A percentile compares a stretch with the other conserved stretches of the same genome.
These are phyloP conservation scores for Catamblyrhynchus diadema DNA, from an alignment of 2,797 vertebrate species.

Conservation along the genomic window DNA sequence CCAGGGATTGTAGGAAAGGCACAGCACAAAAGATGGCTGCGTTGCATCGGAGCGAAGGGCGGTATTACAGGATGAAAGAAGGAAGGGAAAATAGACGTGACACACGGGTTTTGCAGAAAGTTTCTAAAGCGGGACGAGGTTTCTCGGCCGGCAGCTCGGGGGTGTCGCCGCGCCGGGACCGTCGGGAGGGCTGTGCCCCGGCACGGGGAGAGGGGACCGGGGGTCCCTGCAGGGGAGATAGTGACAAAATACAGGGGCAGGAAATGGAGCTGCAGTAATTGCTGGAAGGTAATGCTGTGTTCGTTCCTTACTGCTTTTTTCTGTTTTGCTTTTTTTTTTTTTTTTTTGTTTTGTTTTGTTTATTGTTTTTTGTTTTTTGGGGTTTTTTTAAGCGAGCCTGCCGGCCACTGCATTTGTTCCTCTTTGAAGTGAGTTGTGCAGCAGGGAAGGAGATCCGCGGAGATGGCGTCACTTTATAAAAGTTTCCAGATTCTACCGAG, in stretches of 20 bases:
- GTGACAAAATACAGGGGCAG: background rate
- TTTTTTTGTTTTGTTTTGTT: background rate
- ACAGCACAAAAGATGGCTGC: constrained; percentile 36
- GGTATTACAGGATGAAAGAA: background rate
- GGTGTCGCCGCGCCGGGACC: background rate
- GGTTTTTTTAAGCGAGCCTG: too few species aligned
- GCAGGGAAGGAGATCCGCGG: too few species aligned
- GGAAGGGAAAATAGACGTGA: background rate
- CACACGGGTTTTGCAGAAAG: constrained; percentile 5
- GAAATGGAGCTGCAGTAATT: constrained; percentile 3
- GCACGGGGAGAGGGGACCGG: background rate
- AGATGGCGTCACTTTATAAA: background rate
- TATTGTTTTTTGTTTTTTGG: too few species aligned
- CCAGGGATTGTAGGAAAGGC: background rate
- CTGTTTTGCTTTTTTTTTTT: too few species aligned
- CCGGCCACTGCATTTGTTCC: too few species aligned
- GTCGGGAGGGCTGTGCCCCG: background rate
- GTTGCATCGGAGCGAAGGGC: background rate
- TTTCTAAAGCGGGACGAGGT: background rate
- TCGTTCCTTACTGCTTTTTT: background rate
- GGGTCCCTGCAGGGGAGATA: background rate
- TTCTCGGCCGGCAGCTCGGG: background rate
- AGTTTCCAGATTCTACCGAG: constrained; percentile 33
- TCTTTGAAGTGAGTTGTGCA: too few species aligned
- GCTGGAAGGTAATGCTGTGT: constrained; percentile 36